Evolutionary conservation across 2,113 vertebrate genomes (phyloP), one percentile per base, ranked within the genome.

Genomic region (Zosterops borbonicus): DNA sequence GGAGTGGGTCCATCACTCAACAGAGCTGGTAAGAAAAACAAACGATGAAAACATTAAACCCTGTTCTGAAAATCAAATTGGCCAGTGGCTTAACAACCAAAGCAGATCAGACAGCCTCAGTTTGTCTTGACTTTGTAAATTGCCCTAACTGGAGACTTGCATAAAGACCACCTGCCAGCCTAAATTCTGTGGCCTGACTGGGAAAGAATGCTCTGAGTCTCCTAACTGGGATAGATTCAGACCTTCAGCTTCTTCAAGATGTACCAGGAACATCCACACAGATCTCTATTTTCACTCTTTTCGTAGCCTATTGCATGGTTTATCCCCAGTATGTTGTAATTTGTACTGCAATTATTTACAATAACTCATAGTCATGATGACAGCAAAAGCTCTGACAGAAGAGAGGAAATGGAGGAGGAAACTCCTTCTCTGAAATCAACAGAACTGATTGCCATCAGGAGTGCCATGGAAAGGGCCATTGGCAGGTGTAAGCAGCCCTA

Each of bases 381-480:
- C 15, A 70, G 28, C 44, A 56, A 71, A 81, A 52, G 39, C 41
- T 82, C n/a, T 53, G 58, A 64, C 2, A 50, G 67, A 85, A 65
- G 33, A 13, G 39, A 87, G 41, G 64, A 81, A 73, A 56, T 21
- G 27, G 50, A 91, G 87, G 42, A 67, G 21, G 33, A 86, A 23
- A 35, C 9, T 60, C 28, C 17, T 50, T 11, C 63, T 67, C 23
- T 31, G 41, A 27, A 24, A 52, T 60, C 89, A 65, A 16, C 1
- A 47, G 21, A 64, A 9, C 6, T 31, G 67, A 64, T n/a, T n/a
- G n/a, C 24, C 73, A 37, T 24, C 28, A 55, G 69, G n/a, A 77
- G 28, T 68, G 53, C 12, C 27, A 56, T 0, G 3, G 42, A 63
- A 64, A 0, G 2, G 12, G 60, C 52, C 70, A 79, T 1, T 33